Conservation (phyloP, 2,888 invertebrate species). For the Celastrina argiolus region DNA sequence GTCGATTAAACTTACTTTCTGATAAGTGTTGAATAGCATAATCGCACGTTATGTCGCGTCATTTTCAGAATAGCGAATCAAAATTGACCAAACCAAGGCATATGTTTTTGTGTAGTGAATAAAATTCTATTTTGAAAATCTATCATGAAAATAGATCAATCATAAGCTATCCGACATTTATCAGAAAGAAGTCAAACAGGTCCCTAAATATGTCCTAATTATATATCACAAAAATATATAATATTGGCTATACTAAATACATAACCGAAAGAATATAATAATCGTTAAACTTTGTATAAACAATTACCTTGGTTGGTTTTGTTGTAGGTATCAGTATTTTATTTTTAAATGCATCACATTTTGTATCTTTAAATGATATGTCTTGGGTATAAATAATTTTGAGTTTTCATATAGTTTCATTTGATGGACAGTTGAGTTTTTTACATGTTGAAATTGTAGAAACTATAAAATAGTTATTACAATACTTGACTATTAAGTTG, state of each 20-base stretch:
- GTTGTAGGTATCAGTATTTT: constrained; percentile 3
- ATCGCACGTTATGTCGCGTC: too few species aligned
- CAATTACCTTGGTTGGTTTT: neutral
- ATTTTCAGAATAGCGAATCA: too few species aligned
- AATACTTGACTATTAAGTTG: neutral
- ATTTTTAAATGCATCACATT: neutral
- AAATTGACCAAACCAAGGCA: too few species aligned
- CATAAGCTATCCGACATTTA: too few species aligned
- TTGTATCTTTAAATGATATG: neutral
- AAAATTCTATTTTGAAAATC: too few species aligned
- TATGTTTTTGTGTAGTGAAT: too few species aligned
- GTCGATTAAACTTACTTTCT: too few species aligned
- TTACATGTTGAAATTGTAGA: neutral
- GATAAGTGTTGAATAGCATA: too few species aligned
- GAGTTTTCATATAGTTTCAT: neutral
- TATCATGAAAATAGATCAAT: too few species aligned
- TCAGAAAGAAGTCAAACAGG: neutral
- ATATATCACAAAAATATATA: neutral
- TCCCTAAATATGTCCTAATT: neutral
- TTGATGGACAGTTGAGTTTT: neutral
- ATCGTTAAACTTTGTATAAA: neutral
- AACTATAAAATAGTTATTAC: neutral
- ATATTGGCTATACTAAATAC: neutral
- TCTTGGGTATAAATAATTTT: neutral
- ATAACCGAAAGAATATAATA: neutral